Base-by-base conservation (phyloP, 2,888 invertebrate species). In the Aphodius granarius region DNA sequence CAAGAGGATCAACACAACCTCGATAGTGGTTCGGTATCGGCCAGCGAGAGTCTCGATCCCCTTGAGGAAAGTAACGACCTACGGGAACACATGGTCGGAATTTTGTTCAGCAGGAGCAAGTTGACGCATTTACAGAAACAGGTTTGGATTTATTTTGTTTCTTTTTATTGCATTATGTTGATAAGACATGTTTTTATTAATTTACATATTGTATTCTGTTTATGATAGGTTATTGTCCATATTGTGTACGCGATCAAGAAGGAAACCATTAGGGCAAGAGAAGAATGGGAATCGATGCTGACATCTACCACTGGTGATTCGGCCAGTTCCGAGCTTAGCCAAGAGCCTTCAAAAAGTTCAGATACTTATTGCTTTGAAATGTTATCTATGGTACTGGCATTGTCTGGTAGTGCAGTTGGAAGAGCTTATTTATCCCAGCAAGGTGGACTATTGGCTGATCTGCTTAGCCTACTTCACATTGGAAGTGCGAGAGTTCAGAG, bases 341-440 rank as follows among this genome's bases (percentile, higher is more conserved):
- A 88, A 73, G 89, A 89, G 79, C 83, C 86, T 19, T 86, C 86
- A 2, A 90, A 90, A 83, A 88, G 88, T 76, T 88, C 90, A 1
- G 98, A 98, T 86, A 96, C 96, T n/a, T 98, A 97, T 86, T 98
- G 98, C 88, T 98, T 98, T 85, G 98, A 98, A 89, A 96, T 98
- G 95, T 88, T 98, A 19, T 97, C 97, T 3, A 94, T 98, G 94
- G 97, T 96, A 71, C 86, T 97, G 81, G 98, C 98, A 0, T 87
- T 98, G 65, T 97, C 97, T 78, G 98, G 98, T 2, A 97, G 97
- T 81, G 91, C 93, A 0, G 96, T 97, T 0, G 98, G 98, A 0
- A 90, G 97, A 22, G 92, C 94, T 0, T 97, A 98, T 86, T 88
- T 98, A 15, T 95, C 97, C 0, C 96, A 97, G 84, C 97, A 97